A percentile compares a stretch with the other conserved stretches of the same genome.
Conservation (phyloP, 2,113 vertebrate genomes). For the Miniopterus natalensis region DNA sequence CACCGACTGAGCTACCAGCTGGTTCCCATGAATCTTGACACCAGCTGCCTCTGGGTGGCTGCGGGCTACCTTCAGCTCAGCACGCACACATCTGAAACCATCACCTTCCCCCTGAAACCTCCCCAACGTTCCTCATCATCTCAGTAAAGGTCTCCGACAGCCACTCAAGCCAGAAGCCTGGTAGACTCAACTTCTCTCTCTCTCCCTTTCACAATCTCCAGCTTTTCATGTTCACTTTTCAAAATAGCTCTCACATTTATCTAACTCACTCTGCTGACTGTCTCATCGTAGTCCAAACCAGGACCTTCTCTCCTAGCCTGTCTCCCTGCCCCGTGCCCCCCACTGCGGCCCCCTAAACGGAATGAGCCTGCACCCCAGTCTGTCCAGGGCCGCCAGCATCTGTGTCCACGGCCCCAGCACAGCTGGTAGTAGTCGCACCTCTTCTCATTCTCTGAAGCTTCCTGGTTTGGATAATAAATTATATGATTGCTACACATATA, state of each 20-base stretch:
- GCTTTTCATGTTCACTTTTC: neutral
- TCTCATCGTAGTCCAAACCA: neutral
- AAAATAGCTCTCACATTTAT: neutral
- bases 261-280: neutral
- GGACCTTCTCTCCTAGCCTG: neutral
- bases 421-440: neutral
- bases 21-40: neutral
- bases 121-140: neutral
- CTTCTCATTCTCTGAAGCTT: constrained; percentile 7
- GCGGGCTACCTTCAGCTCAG: neutral
- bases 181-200: neutral
- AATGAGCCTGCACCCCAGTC: fast-evolving
- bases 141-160: neutral
- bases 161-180: neutral
- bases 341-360: neutral
- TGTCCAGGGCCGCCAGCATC: neutral
- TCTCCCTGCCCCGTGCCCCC: neutral
- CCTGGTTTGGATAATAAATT: neutral
- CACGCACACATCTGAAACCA: fast-evolving
- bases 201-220: neutral
- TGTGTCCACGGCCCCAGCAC: neutral
- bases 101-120: neutral
- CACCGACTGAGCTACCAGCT: no score
- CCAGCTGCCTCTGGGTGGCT: no score
- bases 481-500: neutral